Percentiles rank a stretch among this genome's conserved stretches.
These are phyloP conservation scores for Zingel zingel DNA, from an alignment of 2,113 vertebrate genomes.

Conservation along the genomic window DNA sequence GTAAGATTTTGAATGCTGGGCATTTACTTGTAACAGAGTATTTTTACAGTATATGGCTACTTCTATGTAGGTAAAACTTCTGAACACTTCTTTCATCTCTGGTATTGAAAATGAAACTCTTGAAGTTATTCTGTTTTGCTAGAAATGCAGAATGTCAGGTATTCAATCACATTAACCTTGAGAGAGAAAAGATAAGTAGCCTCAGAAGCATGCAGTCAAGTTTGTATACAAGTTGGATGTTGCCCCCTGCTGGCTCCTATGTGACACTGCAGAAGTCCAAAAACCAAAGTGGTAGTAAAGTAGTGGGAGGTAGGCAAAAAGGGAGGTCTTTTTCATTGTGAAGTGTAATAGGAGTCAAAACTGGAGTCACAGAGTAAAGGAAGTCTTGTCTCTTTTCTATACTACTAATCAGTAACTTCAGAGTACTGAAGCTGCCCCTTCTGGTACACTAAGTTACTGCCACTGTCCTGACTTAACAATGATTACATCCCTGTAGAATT, in stretches of 20 bases:
- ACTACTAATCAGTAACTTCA: conserved; percentile 11
- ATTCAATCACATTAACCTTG: not conserved
- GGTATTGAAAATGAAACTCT: not conserved
- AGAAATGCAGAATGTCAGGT: conserved; percentile 3
- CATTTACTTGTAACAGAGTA: not conserved
- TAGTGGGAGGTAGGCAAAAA: no score
- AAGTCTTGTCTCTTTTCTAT: conserved; percentile 6
- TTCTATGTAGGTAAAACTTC: not conserved
- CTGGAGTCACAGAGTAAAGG: conserved; percentile 11
- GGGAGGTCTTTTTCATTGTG: not conserved
- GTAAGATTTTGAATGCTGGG: not conserved
- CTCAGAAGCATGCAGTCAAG: not conserved
- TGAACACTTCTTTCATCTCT: not conserved
- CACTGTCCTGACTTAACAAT: conserved; percentile 50
- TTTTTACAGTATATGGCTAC: not conserved
- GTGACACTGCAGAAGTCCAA: conserved; percentile 9
- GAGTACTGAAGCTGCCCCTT: conserved; percentile 9
- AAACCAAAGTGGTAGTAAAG: not conserved
- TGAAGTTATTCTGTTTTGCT: not conserved
- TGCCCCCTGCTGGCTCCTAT: conserved; percentile 58
- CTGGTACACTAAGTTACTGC: conserved; percentile 33
- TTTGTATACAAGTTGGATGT: conserved; percentile 1
- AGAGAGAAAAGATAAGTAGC: not conserved
- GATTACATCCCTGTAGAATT: conserved; percentile 65
- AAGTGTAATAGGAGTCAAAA: not conserved